Conservation (phyloP, 2,113 vertebrate species). For the Steatornis caripensis region DNA sequence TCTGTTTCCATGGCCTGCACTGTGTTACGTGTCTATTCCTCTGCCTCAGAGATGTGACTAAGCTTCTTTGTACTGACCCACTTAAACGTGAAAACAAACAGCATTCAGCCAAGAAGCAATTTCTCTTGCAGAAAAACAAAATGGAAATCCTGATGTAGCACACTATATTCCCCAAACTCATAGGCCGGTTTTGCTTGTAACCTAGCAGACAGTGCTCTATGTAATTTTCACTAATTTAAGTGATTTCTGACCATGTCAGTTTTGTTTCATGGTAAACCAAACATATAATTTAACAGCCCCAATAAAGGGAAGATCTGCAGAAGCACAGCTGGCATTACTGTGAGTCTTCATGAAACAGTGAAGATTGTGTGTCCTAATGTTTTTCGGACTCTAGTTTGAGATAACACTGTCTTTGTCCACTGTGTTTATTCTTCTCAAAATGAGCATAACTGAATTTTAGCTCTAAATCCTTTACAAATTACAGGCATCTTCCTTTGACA, state of each 20-base stretch:
- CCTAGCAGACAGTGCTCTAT: background rate
- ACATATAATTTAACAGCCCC: background rate
- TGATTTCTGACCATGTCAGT: background rate
- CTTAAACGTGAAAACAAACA: background rate
- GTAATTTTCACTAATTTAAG: background rate
- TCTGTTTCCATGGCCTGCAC: rapidly evolving
- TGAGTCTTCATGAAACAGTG: background rate
- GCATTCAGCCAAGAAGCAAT: background rate
- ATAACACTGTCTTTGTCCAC: background rate
- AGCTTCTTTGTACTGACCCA: background rate
- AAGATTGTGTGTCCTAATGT: background rate
- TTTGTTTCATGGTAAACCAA: background rate
- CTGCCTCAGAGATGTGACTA: background rate
- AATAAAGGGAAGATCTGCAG: background rate
- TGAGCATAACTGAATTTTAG: background rate
- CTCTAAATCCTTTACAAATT: background rate
- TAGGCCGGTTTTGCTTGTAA: background rate
- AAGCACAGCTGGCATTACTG: background rate
- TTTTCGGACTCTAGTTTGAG: background rate
- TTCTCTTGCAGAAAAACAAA: background rate
- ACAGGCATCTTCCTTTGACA: background rate
- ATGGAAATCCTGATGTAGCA: background rate
- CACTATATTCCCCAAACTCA: background rate
- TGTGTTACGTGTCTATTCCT: background rate
- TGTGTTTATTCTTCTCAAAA: background rate